These are phyloP conservation scores for Mirza zaza DNA, from an alignment of 2,113 vertebrate species.

Conservation along the genomic window DNA sequence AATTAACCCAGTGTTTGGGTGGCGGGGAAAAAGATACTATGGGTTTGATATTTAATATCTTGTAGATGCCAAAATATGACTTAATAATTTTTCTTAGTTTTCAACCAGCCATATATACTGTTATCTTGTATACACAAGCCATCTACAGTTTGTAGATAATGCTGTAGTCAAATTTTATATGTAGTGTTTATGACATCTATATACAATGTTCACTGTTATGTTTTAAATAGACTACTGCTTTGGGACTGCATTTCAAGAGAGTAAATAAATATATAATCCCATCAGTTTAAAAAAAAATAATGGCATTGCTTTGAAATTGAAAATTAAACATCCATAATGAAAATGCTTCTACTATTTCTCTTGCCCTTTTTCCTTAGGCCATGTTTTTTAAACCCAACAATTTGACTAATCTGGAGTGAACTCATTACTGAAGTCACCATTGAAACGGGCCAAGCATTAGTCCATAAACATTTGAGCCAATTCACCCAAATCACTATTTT, in stretches of 20 bases:
- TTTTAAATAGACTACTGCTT: background rate
- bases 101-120: background rate
- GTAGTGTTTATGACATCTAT: background rate
- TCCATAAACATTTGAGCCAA: background rate
- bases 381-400: background rate
- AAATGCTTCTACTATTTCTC: background rate
- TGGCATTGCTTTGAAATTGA: background rate
- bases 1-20: background rate
- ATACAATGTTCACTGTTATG: background rate
- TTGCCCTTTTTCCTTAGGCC: background rate
- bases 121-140: background rate
- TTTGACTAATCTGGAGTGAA: background rate
- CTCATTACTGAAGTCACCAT: background rate
- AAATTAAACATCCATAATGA: background rate
- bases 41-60: background rate
- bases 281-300: background rate
- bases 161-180: background rate
- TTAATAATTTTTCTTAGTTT: background rate
- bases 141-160: background rate
- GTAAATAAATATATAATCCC: background rate
- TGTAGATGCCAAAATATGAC: background rate
- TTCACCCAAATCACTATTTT: constrained; percentile 4
- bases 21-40: background rate
- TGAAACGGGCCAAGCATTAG: background rate
- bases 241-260: background rate